A percentile compares a stretch with the other conserved stretches of the same genome.
These are phyloP conservation scores for Parazoanthus swiftii DNA, from an alignment of 92 coral and sea anemone genomes.

Conservation along the genomic window DNA sequence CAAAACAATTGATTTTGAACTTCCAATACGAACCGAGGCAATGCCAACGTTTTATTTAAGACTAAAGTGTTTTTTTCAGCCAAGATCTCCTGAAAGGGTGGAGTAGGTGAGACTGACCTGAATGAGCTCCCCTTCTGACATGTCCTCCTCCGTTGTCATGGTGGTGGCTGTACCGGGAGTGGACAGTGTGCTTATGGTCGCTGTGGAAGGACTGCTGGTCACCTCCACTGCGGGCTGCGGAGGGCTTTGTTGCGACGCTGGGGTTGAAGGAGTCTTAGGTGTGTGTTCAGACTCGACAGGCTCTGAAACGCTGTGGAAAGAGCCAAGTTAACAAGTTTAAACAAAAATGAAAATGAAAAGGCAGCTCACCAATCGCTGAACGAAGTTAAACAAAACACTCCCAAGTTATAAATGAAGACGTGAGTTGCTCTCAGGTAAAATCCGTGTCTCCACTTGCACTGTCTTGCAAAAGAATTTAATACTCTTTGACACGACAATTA, in stretches of 20 bases:
- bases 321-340: not conserved
- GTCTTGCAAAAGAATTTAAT: too few relatives aligned
- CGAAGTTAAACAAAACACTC: too few relatives aligned
- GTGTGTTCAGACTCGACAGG: constrained; percentile 1
- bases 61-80: too few relatives aligned
- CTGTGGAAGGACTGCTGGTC: constrained; percentile 86
- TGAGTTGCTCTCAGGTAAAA: too few relatives aligned
- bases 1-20: too few relatives aligned
- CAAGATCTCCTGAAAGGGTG: too few relatives aligned
- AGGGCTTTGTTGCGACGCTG: constrained; percentile 36
- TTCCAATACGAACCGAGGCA: too few relatives aligned
- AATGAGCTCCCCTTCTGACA: constrained; percentile 91
- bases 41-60: too few relatives aligned
- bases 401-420: too few relatives aligned
- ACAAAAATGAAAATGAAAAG: not conserved
- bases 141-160: constrained; percentile 79
- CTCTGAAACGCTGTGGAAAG: constrained; percentile 26
- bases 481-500: too few relatives aligned
- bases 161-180: constrained; percentile 69
- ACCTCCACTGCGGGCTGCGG: constrained; percentile 49
- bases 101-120: constrained; percentile 68
- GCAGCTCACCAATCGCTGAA: not conserved
- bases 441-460: too few relatives aligned
- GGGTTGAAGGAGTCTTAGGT: constrained; percentile 43
- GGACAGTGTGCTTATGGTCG: constrained; percentile 80